A percentile compares a stretch with the other conserved stretches of the same genome.
Evolutionary conservation across 2,888 invertebrate species (phyloP).

Genomic region (Pycnomerus fuliginosus): DNA sequence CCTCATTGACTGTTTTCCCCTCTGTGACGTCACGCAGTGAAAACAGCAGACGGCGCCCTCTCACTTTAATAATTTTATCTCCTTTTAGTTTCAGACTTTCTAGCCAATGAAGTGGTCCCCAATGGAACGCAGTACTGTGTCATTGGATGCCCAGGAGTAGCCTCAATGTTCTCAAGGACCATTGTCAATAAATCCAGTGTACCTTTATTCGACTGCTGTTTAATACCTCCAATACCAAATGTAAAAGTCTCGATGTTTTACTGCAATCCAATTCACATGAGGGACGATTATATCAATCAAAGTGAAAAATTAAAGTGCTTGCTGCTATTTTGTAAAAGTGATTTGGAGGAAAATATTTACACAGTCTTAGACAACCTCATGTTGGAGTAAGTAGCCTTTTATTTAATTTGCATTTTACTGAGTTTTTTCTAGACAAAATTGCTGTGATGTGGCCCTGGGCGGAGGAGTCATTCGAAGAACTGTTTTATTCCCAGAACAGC

Average conservation of each 20-base stretch:
- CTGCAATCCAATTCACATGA: constrained; percentile 31
- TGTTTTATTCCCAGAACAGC: constrained; percentile 24
- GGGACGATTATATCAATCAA: constrained; percentile 27
- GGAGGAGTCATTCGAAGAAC: constrained; percentile 41
- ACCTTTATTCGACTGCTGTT: constrained; percentile 36
- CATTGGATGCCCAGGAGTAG: constrained; percentile 39
- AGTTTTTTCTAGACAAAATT: constrained; percentile 5
- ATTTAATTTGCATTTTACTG: not conserved
- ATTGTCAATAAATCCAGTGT: constrained; percentile 15
- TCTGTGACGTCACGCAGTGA: too few species aligned
- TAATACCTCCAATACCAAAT: constrained; percentile 42
- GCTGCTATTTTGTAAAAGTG: constrained; percentile 35
- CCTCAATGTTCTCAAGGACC: constrained; percentile 34
- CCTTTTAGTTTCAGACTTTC: constrained; percentile 38
- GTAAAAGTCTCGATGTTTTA: constrained; percentile 38
- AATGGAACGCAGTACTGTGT: constrained; percentile 36
- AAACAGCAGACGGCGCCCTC: too few species aligned
- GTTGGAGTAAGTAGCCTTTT: constrained; percentile 31
- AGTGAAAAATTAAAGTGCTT: constrained; percentile 38
- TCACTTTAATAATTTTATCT: not conserved
- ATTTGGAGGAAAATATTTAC: constrained; percentile 28
- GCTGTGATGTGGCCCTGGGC: constrained; percentile 36
- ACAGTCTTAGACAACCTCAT: constrained; percentile 31
- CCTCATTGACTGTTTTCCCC: too few species aligned
- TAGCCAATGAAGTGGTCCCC: constrained; percentile 39